A percentile compares a stretch with the other conserved stretches of the same genome.
phyloP scores from a whole-genome alignment of 2,797 vertebrate species.

The Parauchenoglanis punctatus region DNA sequence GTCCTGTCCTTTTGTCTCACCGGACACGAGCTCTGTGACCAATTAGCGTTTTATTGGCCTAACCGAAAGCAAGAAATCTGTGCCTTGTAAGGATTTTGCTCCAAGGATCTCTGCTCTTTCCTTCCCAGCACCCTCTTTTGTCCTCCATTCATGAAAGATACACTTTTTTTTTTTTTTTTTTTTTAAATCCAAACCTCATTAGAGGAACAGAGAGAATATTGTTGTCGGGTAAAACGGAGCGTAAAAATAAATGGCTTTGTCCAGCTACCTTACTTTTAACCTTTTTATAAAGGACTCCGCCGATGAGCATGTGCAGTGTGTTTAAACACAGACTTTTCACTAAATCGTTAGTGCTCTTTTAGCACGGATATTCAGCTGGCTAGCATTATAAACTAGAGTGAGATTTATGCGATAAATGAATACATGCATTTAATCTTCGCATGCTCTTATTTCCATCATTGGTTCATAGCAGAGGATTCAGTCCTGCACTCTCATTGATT shows the following conservation, averaged over 20 bases:
- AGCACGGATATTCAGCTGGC: background rate
- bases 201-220: conserved; percentile 48
- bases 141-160: conserved; percentile 50
- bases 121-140: conserved; percentile 36
- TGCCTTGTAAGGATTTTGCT: conserved; percentile 51
- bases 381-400: background rate
- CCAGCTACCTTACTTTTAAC: conserved; percentile 24
- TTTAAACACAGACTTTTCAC: conserved; percentile 5
- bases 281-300: conserved; percentile 1
- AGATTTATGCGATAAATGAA: background rate
- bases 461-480: background rate
- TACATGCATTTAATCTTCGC: background rate
- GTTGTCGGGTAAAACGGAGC: conserved; percentile 34
- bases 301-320: background rate
- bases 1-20: conserved; percentile 60
- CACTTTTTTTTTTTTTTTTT: conserved; percentile 17
- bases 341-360: background rate
- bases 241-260: conserved; percentile 44
- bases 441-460: background rate
- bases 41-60: conserved; percentile 65
- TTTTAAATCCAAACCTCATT: conserved; percentile 49
- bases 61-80: conserved; percentile 52
- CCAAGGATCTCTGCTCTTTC: conserved; percentile 47
- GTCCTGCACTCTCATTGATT: background rate
- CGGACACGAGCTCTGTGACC: conserved; percentile 65